Evolutionary conservation across 1,140 invertebrate species (phyloP).

Genomic region (Dendrolimus kikuchii): DNA sequence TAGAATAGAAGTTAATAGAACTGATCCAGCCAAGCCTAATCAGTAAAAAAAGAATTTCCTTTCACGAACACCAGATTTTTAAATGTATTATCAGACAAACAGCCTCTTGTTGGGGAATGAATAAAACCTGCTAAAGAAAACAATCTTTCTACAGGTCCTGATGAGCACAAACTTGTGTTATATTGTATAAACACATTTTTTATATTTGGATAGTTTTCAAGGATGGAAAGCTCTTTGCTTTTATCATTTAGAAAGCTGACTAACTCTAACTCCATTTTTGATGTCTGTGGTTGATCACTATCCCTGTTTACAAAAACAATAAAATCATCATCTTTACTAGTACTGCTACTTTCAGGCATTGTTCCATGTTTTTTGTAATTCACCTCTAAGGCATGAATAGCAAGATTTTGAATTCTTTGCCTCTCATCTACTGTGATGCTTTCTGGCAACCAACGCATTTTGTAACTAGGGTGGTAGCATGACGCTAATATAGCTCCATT

Average conservation of each 20-base stretch:
- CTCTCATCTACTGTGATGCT: neutral
- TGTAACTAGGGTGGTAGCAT: neutral
- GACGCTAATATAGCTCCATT: conserved; percentile 1
- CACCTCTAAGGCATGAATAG: neutral
- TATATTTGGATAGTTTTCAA: neutral
- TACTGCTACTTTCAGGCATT: conserved; percentile 1
- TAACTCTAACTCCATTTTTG: conserved; percentile 1
- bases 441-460: neutral
- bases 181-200: conserved; percentile 1
- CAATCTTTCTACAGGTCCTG: neutral
- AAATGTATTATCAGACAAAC: too few species aligned
- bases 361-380: conserved; percentile 1
- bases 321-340: conserved; percentile 1
- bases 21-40: too few species aligned
- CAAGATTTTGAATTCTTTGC: conserved; percentile 1
- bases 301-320: conserved; percentile 1
- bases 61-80: too few species aligned
- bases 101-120: too few species aligned
- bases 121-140: neutral
- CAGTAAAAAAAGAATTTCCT: too few species aligned
- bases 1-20: too few species aligned
- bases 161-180: neutral
- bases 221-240: conserved; percentile 1
- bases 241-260: neutral
- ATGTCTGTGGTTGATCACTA: neutral